phyloP scores from a whole-genome alignment of 2,888 invertebrate species.

The Parthenolecanium corni region DNA sequence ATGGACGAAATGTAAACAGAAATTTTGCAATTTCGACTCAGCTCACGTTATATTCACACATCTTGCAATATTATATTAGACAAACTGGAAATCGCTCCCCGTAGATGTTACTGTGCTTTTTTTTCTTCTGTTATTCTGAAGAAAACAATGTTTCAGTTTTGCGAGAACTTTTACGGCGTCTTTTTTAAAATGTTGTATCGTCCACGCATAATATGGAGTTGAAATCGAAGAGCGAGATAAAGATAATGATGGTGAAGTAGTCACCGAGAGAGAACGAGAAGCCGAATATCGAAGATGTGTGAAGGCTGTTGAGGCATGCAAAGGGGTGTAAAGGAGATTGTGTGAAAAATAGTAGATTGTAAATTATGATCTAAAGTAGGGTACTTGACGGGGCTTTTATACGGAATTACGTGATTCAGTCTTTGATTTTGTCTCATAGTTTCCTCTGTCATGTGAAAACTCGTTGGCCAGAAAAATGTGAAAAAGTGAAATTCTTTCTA shows the following conservation, averaged over 20 bases:
- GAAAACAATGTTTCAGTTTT: constrained; percentile 28
- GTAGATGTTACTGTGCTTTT: constrained; percentile 10
- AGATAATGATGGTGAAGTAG: too few species aligned
- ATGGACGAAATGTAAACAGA: constrained; percentile 29
- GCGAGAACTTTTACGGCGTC: constrained; percentile 27
- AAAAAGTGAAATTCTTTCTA: too few species aligned
- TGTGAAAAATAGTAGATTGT: neutral
- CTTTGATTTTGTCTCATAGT: neutral
- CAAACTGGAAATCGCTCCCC: constrained; percentile 29
- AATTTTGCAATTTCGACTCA: constrained; percentile 28
- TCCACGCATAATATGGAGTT: constrained; percentile 22
- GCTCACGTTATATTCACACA: constrained; percentile 29
- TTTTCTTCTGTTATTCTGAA: too few species aligned
- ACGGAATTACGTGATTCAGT: neutral
- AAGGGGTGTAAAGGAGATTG: neutral
- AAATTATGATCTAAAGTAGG: neutral
- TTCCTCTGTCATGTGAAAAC: too few species aligned
- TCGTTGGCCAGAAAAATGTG: too few species aligned
- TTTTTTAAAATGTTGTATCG: constrained; percentile 28
- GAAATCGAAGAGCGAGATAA: neutral
- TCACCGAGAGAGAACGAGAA: too few species aligned
- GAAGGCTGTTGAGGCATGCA: too few species aligned
- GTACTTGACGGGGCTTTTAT: neutral
- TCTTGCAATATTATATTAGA: constrained; percentile 28
- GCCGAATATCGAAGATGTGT: too few species aligned